Evolutionary conservation across 2,797 vertebrate species (phyloP), one percentile per base, ranked within the genome.

Genomic region (Sebastes variabilis): DNA sequence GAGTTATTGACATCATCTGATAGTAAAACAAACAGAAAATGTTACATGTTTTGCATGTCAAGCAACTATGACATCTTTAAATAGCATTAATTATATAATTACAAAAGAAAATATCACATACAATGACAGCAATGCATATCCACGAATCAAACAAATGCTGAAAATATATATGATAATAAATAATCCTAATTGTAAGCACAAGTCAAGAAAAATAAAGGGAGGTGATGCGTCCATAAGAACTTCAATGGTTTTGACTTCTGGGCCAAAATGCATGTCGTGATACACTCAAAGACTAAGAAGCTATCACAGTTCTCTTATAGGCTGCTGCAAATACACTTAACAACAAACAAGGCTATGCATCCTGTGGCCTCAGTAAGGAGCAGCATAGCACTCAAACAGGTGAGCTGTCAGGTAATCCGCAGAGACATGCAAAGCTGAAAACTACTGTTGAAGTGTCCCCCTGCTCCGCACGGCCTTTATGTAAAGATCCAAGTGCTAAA

Each of bases 111-210:
- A 95, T 93, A 93, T 93, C 90, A 94, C 92, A 92, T 91, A 95
- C 88, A 92, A 93, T 93, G 93, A 96, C 93, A 94, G 93, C 92
- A 95, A 96, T 94, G 94, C 90, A 91, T 93, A 92, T 90, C 89
- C 91, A 94, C 92, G 70, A 95, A 94, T 95, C 94, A 95, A 95
- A 92, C 91, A 90, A 94, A 94, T 94, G 93, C 92, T 92, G 92
- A 95, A 95, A 95, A 94, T 93, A 95, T 94, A 95, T 93, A 94
- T 95, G 92, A 93, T 94, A 96, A 96, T 96, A 96, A 96, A 96
- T 96, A 96, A 96, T 93, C 89, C 95, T 90, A 91, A 90, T 79
- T 85, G 89, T 93, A 94, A 93, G 94, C 93, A 93, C 89, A 88
- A 89, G 82, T 88, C 67, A 82, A 87, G 82, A 80, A 80, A 87